Evolutionary conservation across 2,113 vertebrate species (phyloP).

Genomic region (Brachirus orientalis): DNA sequence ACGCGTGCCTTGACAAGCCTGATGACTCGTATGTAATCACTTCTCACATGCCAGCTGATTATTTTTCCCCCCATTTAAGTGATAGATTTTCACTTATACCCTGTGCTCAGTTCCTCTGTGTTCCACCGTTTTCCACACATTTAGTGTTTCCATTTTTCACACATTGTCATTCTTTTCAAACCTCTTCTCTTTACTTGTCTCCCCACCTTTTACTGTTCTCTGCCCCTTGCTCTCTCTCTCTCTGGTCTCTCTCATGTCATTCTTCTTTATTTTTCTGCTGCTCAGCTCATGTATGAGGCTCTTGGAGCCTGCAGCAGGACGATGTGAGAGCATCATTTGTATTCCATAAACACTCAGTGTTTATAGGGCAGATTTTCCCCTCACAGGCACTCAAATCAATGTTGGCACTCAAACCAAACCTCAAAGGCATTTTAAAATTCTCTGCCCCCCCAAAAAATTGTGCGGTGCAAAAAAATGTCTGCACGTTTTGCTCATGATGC

Average conservation of each 20-base stretch:
- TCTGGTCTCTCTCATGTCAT: slow-evolving; percentile 19
- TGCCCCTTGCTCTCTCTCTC: slow-evolving; percentile 15
- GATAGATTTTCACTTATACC: not conserved
- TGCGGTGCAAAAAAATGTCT: not conserved
- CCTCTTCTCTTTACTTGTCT: slow-evolving; percentile 29
- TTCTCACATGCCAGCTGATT: slow-evolving; percentile 14
- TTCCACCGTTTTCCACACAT: not conserved
- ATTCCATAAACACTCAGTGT: slow-evolving; percentile 75
- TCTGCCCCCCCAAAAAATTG: slow-evolving; percentile 5
- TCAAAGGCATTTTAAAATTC: slow-evolving; percentile 64
- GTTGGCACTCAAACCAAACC: slow-evolving; percentile 70
- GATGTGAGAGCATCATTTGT: slow-evolving; percentile 69
- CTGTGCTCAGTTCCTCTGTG: not conserved
- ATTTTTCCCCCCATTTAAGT: not conserved
- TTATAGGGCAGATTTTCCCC: slow-evolving; percentile 71
- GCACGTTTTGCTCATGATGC: slow-evolving; percentile 14
- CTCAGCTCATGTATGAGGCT: slow-evolving; percentile 48
- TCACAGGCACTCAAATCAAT: slow-evolving; percentile 72
- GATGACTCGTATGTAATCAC: slow-evolving; percentile 69
- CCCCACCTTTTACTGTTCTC: slow-evolving; percentile 33
- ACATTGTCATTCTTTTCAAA: slow-evolving; percentile 49
- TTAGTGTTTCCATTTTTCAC: slow-evolving; percentile 15
- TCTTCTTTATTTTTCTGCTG: slow-evolving; percentile 44
- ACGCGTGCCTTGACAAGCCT: slow-evolving; percentile 79
- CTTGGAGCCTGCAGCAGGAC: slow-evolving; percentile 54